These are phyloP conservation scores for Vulpes vulpes DNA, from an alignment of 2,113 vertebrate genomes.

Conservation along the genomic window DNA sequence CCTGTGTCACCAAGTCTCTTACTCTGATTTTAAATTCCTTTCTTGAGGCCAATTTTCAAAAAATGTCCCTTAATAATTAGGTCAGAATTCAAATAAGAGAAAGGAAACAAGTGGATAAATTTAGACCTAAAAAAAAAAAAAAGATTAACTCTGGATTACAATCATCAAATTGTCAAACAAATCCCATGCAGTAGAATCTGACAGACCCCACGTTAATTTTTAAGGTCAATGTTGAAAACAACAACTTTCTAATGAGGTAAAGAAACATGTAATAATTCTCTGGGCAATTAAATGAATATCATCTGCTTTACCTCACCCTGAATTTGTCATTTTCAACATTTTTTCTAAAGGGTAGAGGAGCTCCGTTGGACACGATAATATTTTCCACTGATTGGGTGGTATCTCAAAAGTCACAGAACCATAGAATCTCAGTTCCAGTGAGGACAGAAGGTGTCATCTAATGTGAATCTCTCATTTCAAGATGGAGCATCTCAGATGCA, in stretches of 20 bases:
- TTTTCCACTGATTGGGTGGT: background rate
- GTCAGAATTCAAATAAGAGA: background rate
- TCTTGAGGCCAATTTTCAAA: background rate
- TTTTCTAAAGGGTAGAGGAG: conserved; percentile 31
- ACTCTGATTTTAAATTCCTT: conserved; percentile 16
- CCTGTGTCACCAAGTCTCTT: background rate
- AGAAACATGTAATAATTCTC: conserved; percentile 49
- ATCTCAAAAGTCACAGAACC: background rate
- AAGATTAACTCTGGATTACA: background rate
- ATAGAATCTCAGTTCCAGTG: background rate
- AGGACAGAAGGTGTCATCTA: no score
- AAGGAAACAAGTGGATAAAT: conserved; percentile 47
- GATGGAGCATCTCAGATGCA: accelerated
- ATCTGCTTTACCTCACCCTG: conserved; percentile 6
- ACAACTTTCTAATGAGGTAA: conserved; percentile 63
- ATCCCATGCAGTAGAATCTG: background rate
- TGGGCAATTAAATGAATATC: conserved; percentile 59
- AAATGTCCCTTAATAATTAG: background rate
- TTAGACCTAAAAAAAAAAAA: background rate
- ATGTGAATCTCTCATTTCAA: background rate
- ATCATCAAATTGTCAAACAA: background rate
- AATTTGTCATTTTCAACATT: conserved; percentile 61
- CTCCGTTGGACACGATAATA: background rate
- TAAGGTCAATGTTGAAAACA: conserved; percentile 66
- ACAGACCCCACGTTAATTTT: background rate